Conservation (phyloP, 2,113 vertebrate species). For the Syngnathus typhle region DNA sequence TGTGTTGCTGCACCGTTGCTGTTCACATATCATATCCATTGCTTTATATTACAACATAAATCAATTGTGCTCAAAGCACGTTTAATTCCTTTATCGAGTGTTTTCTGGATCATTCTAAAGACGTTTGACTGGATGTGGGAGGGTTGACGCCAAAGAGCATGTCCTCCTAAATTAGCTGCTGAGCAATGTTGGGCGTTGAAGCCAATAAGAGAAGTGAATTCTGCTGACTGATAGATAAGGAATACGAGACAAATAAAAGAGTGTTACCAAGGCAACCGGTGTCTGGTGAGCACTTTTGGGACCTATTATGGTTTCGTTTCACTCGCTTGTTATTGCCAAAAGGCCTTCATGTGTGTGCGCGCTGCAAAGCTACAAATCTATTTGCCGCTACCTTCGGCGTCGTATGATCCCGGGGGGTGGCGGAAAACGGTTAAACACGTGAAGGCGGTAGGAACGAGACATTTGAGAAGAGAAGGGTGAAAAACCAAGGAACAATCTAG, state of each 20-base stretch:
- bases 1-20: no score
- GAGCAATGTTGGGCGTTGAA: not conserved
- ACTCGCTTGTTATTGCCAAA: not conserved
- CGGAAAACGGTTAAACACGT: slow-evolving; percentile 19
- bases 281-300: not conserved
- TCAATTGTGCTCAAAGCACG: no score
- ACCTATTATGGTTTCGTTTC: slow-evolving; percentile 19
- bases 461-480: slow-evolving; percentile 10
- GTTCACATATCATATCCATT: no score
- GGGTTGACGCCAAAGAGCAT: no score
- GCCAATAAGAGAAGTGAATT: not conserved
- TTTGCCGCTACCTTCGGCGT: slow-evolving; percentile 9
- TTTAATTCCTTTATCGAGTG: no score
- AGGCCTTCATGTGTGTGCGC: not conserved
- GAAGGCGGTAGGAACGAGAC: slow-evolving; percentile 19
- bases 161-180: not conserved
- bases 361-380: not conserved
- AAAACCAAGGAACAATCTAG: slow-evolving; percentile 4
- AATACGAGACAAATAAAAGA: not conserved
- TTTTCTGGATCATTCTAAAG: no score
- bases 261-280: slow-evolving; percentile 1
- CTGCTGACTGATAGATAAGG: not conserved
- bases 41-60: no score
- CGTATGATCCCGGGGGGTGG: slow-evolving; percentile 26
- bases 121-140: no score